Percentiles rank a stretch among this genome's conserved stretches.
phyloP scores from a whole-genome alignment of 1,140 invertebrate species.

The Pygmarrhopalites habei region DNA sequence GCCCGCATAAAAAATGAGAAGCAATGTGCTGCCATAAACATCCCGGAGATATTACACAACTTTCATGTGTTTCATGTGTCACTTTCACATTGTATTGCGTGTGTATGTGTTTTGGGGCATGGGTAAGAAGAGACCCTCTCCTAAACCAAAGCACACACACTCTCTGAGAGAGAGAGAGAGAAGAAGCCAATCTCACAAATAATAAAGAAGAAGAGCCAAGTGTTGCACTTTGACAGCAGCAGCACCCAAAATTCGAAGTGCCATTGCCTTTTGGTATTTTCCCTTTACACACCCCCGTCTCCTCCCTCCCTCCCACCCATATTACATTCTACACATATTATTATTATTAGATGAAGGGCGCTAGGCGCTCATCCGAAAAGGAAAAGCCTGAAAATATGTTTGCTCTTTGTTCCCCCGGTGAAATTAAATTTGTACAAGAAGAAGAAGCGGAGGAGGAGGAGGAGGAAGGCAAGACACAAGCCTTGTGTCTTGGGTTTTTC shows the following conservation, averaged over 20 bases:
- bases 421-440: constrained; percentile 4
- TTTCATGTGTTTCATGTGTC: not conserved
- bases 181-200: not conserved
- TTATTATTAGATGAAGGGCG: too few relatives aligned
- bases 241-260: too few relatives aligned
- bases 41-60: not conserved
- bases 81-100: not conserved
- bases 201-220: constrained; percentile 9
- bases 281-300: too few relatives aligned
- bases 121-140: not conserved
- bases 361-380: too few relatives aligned
- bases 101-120: too few relatives aligned
- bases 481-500: too few relatives aligned
- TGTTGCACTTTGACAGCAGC: constrained; percentile 2
- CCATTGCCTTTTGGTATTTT: too few relatives aligned
- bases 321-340: too few relatives aligned
- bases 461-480: too few relatives aligned
- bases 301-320: too few relatives aligned
- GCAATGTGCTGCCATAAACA: not conserved
- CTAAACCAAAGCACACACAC: not conserved
- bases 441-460: constrained; percentile 12
- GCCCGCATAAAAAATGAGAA: too few relatives aligned
- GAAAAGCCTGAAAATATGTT: not conserved
- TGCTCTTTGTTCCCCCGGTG: constrained; percentile 6
- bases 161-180: not conserved